Base-by-base conservation (phyloP, 1,140 invertebrate genomes). In the Neodiprion pinetum region DNA sequence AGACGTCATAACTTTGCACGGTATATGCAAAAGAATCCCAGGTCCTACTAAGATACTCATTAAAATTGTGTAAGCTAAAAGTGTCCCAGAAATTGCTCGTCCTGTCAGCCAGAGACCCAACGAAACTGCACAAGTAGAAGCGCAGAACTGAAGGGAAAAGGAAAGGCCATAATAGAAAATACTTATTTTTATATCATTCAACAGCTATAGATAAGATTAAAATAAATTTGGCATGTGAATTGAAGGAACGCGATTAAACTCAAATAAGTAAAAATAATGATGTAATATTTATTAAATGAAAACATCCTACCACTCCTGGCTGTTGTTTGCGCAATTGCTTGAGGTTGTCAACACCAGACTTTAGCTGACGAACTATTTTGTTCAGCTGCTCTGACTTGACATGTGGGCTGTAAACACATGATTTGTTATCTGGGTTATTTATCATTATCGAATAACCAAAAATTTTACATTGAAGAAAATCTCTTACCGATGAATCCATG, bases 41-140 rank as follows among this genome's bases (percentile, higher is more conserved):
- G 85, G 82, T 74, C 80, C 85, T 73, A 87, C 40, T 74, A 87
- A 73, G 74, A 86, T 80, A 61, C 82, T 75, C 84, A 87, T 86
- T 73, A 82, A 85, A 76, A 87, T 77, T 23, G 76, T 78, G 71
- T 85, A 88, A 66, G 78, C 79, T 49, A 87, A 70, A 67, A 84
- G 75, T 77, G 81, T 75, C 75, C 79, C 81, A 71, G 83, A 84
- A 68, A 85, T 75, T 61, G 82, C 75, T 61, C 79, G 80, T 48
- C 82, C 84, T 21, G 87, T 77, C 23, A 88, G 71, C 85, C 86
- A 88, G 12, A 88, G 65, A 14, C 79, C 77, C 48, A 87, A 40
- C 17, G 84, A 84, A n/a, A 83, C 48, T 10, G 75, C 73, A 71
- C 83, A 88, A 49, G 84, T 74, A n/a, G 73, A 73, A 61, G 77